phyloP scores from a whole-genome alignment of 2,888 invertebrate species.

The Dexiosoma caninum region DNA sequence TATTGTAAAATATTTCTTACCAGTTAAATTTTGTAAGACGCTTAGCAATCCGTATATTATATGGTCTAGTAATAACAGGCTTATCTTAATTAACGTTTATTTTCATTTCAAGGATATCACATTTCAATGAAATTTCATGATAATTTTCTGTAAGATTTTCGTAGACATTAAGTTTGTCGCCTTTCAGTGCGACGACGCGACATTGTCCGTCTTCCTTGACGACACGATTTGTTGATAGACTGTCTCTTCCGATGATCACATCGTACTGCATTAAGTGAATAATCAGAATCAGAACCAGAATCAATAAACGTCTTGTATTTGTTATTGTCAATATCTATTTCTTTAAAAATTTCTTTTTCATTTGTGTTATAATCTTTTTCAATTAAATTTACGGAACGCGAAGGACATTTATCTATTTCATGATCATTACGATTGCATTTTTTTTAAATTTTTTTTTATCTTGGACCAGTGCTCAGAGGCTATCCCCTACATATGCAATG shows the following conservation, averaged over 20 bases:
- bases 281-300: constrained; percentile 41
- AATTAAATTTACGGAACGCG: background rate
- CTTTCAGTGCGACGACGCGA: constrained; percentile 18
- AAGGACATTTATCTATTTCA: constrained; percentile 15
- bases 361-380: background rate
- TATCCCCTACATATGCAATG: too few relatives aligned
- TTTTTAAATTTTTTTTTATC: too few relatives aligned
- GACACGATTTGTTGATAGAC: constrained; percentile 4
- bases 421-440: constrained; percentile 1
- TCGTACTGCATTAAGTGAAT: constrained; percentile 13
- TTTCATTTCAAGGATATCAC: constrained; percentile 33
- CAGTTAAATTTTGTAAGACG: constrained; percentile 69
- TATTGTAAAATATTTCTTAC: constrained; percentile 47
- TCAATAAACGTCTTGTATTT: constrained; percentile 35
- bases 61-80: constrained; percentile 26
- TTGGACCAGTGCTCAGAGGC: too few relatives aligned
- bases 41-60: constrained; percentile 47
- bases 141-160: background rate
- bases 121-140: constrained; percentile 34
- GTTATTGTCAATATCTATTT: constrained; percentile 18
- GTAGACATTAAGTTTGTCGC: constrained; percentile 14
- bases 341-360: constrained; percentile 27
- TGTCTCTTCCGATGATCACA: constrained; percentile 34
- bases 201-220: constrained; percentile 36
- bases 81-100: constrained; percentile 27